Evolutionary conservation across 1,140 invertebrate species (phyloP).

Genomic region (Zaprionus gabonicus): DNA sequence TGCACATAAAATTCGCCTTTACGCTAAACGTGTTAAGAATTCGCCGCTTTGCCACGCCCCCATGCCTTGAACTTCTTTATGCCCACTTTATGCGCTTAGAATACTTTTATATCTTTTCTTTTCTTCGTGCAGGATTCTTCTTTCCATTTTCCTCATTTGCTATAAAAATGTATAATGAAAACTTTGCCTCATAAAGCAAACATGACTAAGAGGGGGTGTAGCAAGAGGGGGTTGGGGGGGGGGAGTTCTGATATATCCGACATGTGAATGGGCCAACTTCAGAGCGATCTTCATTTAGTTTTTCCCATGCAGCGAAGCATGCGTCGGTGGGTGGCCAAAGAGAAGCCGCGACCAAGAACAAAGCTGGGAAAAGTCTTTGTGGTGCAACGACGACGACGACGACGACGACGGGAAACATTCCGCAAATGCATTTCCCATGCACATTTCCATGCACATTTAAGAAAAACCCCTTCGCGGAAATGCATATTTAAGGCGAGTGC

Average conservation of each 20-base stretch:
- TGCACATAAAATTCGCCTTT: slow-evolving; percentile 56
- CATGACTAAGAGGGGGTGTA: neutral
- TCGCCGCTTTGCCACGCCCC: slow-evolving; percentile 1
- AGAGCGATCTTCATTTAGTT: slow-evolving; percentile 29
- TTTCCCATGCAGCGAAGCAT: slow-evolving; percentile 63
- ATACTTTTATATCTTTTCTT: slow-evolving; percentile 44
- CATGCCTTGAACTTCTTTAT: slow-evolving; percentile 21
- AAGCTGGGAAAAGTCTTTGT: slow-evolving; percentile 51
- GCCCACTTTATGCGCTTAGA: slow-evolving; percentile 50
- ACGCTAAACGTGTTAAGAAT: slow-evolving; percentile 63
- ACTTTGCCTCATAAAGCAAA: slow-evolving; percentile 48
- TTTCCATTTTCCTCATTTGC: slow-evolving; percentile 9
- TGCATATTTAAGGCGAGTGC: slow-evolving; percentile 36
- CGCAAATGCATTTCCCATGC: slow-evolving; percentile 66
- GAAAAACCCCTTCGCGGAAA: slow-evolving; percentile 33
- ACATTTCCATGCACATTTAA: slow-evolving; percentile 42
- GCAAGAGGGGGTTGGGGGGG: too few relatives aligned
- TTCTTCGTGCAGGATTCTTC: slow-evolving; percentile 14
- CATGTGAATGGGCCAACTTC: slow-evolving; percentile 33
- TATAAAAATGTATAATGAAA: slow-evolving; percentile 59
- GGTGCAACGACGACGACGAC: neutral
- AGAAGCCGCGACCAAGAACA: slow-evolving; percentile 32
- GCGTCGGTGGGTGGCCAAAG: slow-evolving; percentile 38
- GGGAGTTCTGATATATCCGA: slow-evolving; percentile 16
- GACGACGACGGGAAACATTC: slow-evolving; percentile 44